Evolutionary conservation across 2,113 vertebrate genomes (phyloP).

Genomic region (Phaetusa simplex): DNA sequence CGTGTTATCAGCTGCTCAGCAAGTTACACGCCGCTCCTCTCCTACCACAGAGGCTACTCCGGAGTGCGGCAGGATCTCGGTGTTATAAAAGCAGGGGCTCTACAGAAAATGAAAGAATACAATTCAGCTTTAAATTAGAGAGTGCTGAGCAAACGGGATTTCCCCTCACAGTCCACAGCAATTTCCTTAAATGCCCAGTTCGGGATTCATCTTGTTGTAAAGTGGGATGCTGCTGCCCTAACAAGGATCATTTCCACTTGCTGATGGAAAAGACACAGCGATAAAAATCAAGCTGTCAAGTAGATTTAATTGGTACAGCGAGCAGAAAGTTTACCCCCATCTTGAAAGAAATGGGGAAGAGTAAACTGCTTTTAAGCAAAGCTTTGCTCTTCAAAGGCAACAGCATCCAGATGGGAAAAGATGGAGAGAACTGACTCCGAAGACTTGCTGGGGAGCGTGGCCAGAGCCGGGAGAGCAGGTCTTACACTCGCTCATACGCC

Average conservation of each 20-base stretch:
- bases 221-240: conserved; percentile 30
- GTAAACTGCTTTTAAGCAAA: background rate
- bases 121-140: conserved; percentile 2
- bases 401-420: background rate
- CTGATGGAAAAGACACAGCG: background rate
- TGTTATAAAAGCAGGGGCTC: background rate
- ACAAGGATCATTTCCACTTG: conserved; percentile 8
- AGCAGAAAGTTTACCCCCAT: background rate
- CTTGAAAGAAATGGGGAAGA: background rate
- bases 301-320: conserved; percentile 22
- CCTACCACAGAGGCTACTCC: background rate
- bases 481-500: background rate
- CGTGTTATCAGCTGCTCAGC: background rate
- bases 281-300: conserved; percentile 41
- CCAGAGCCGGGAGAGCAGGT: background rate
- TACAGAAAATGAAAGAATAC: background rate
- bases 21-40: background rate
- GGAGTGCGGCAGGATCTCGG: fast-evolving
- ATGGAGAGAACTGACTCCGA: background rate
- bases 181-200: conserved; percentile 52
- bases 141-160: conserved; percentile 32
- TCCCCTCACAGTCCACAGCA: background rate
- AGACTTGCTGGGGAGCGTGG: background rate
- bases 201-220: conserved; percentile 20
- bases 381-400: background rate